These are phyloP conservation scores for Caenorhabditis sp. DNA, from an alignment of 2,888 invertebrate genomes.

Conservation along the genomic window DNA sequence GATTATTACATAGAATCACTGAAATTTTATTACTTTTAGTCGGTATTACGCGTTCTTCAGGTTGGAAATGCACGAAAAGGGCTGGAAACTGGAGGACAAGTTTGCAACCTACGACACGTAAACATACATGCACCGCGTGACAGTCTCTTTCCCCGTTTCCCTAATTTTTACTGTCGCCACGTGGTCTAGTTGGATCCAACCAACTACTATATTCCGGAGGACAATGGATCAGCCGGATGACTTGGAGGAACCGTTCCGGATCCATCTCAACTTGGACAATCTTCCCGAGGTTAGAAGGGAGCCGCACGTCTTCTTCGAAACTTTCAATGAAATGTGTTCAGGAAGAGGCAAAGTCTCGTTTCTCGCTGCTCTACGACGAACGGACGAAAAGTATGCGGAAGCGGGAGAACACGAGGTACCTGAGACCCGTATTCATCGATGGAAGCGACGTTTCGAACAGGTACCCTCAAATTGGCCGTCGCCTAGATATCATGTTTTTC, in stretches of 20 bases:
- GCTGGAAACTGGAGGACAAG: too few species aligned
- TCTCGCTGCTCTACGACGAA: constrained; percentile 41
- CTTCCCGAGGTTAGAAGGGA: constrained; percentile 21
- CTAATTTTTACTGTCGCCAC: too few species aligned
- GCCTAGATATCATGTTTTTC: background rate
- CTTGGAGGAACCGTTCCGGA: constrained; percentile 25
- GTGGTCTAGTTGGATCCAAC: too few species aligned
- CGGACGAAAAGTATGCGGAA: constrained; percentile 15
- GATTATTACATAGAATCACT: too few species aligned
- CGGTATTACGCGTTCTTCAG: too few species aligned
- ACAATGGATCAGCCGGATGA: constrained; percentile 29
- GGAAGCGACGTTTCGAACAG: constrained; percentile 45
- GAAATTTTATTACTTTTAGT: too few species aligned
- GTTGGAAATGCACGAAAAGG: too few species aligned
- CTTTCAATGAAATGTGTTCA: background rate
- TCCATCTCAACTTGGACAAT: constrained; percentile 43
- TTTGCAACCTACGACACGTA: too few species aligned
- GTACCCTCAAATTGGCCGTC: constrained; percentile 1
- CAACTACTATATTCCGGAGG: too few species aligned
- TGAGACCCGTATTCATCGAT: constrained; percentile 51
- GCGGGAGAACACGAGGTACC: constrained; percentile 22
- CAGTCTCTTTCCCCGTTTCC: too few species aligned
- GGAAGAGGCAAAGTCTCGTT: constrained; percentile 30
- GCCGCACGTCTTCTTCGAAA: background rate
- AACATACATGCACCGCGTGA: too few species aligned